Evolutionary conservation across 2,113 vertebrate genomes (phyloP).

Genomic region (Zeus faber): DNA sequence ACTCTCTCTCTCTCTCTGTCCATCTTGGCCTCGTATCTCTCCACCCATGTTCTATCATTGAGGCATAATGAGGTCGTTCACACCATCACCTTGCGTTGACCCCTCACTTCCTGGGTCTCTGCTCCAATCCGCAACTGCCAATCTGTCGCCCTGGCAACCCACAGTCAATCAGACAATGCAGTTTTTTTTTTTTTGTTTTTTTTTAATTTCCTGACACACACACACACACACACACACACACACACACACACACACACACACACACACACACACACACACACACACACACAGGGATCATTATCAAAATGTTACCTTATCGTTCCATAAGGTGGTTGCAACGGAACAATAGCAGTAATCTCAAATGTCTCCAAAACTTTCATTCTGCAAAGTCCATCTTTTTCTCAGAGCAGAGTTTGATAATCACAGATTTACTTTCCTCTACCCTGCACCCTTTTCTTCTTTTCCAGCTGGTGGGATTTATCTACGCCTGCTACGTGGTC

Average conservation of each 20-base stretch:
- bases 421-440: neutral
- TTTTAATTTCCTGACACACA: no score
- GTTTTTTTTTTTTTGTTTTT: slow-evolving; percentile 28
- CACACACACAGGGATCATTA: neutral
- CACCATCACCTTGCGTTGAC: slow-evolving; percentile 40
- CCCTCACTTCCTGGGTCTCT: slow-evolving; percentile 31
- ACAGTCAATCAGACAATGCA: slow-evolving; percentile 47
- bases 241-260: neutral
- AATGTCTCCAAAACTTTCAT: neutral
- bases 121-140: slow-evolving; percentile 42
- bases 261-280: neutral
- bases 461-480: slow-evolving; percentile 93
- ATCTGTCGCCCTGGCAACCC: slow-evolving; percentile 58
- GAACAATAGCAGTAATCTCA: neutral
- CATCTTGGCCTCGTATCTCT: no score
- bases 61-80: slow-evolving; percentile 40
- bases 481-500: slow-evolving; percentile 99
- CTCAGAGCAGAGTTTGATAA: neutral
- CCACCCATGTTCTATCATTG: no score
- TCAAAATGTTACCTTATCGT: neutral
- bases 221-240: neutral
- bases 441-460: slow-evolving; percentile 44
- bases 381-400: neutral
- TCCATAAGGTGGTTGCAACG: neutral
- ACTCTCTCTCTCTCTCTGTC: neutral